Evolutionary conservation across 2,888 invertebrate species (phyloP).

Genomic region (Drosophila nigricruria): DNA sequence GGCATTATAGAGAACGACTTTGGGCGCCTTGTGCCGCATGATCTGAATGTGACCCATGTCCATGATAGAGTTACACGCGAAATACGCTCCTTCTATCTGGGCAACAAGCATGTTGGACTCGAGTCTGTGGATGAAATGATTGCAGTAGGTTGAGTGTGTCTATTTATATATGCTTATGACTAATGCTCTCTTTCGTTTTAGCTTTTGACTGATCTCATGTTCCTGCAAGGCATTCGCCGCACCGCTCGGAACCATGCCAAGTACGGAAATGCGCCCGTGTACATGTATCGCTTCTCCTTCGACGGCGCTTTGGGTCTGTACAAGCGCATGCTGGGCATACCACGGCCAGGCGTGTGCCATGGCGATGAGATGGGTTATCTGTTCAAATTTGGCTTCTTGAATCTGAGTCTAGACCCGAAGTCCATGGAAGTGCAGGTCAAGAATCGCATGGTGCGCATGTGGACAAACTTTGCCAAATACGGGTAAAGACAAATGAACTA

Average conservation of each 20-base stretch:
- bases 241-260: slow-evolving; percentile 86
- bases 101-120: slow-evolving; percentile 86
- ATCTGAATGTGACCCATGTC: slow-evolving; percentile 84
- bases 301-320: slow-evolving; percentile 88
- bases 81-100: slow-evolving; percentile 87
- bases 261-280: slow-evolving; percentile 86
- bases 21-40: slow-evolving; percentile 87
- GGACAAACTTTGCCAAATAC: slow-evolving; percentile 89
- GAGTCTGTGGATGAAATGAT: slow-evolving; percentile 87
- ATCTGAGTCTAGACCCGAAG: slow-evolving; percentile 87
- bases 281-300: slow-evolving; percentile 88
- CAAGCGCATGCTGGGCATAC: slow-evolving; percentile 88
- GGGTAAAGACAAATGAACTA: slow-evolving; percentile 85
- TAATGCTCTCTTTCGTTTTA: slow-evolving; percentile 65
- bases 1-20: slow-evolving; percentile 87
- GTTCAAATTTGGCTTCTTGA: slow-evolving; percentile 88
- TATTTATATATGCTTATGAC: no score
- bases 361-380: slow-evolving; percentile 89
- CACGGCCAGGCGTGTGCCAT: slow-evolving; percentile 88
- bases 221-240: slow-evolving; percentile 87
- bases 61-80: slow-evolving; percentile 85
- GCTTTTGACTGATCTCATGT: slow-evolving; percentile 89
- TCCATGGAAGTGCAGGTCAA: slow-evolving; percentile 87
- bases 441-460: slow-evolving; percentile 88
- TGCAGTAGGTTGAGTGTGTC: slow-evolving; percentile 59